Base-by-base conservation (phyloP, 2,888 invertebrate species). In the Drosophila emarginata region DNA sequence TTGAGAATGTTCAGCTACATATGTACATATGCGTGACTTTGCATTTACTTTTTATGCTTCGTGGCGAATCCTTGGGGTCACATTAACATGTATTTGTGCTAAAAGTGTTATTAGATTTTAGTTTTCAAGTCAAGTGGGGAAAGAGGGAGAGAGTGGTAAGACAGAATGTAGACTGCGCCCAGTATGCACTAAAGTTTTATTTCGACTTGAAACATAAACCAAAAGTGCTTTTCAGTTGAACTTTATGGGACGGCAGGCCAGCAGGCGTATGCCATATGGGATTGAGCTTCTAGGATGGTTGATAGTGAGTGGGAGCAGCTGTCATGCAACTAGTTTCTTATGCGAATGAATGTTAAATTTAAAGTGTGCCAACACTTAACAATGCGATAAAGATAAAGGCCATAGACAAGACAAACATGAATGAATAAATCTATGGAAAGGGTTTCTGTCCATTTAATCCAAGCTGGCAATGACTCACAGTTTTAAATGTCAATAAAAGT, bases 41-140 rank as follows among this genome's bases (percentile, higher is more conserved):
- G 76, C 76, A 72, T 76, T 76, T 40, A 68, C 66, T 72, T 45
- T 76, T 76, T 76, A 76, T 72, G 71, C 64, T 50, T 64, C 66
- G 72, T 37, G 58, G 68, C 72, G 39, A 52, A 57, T 69, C 80
- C 83, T 80, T 69, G 68, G 84, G 88, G 84, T 76, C 83, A 74
- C 87, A 87, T 86, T 88, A 86, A 87, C 86, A 86, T 86, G 86
- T 88, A 86, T 86, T 86, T 86, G 88, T 84, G 87, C 87, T 86
- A 88, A 86, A 86, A 86, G 87, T 88, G 85, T 87, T 86, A 84
- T 86, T 87, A 86, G 86, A 83, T 88, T 87, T 88, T 84, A 88
- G 88, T 84, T 87, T 45, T 84, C 79, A 79, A 83, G 81, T 87
- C 82, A 87, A 83, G 81, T 83, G 87, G 72, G 65, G 12, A 2